Evolutionary conservation across 1,140 invertebrate genomes (phyloP), one percentile per base, ranked within the genome.

Genomic region (Zeugodacus cucurbitae): DNA sequence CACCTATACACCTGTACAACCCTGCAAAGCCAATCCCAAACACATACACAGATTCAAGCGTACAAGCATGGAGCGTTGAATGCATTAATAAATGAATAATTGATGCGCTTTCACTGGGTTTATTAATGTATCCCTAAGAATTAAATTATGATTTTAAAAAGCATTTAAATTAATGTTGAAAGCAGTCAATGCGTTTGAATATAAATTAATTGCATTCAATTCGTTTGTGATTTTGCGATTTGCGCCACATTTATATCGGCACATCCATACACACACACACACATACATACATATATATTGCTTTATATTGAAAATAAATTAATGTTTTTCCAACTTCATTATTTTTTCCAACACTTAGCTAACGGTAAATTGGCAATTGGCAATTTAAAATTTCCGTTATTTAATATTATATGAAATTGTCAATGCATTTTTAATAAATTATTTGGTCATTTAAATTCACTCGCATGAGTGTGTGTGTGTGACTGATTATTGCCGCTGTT

Each of bases 161-260:
- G 59, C 54, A n/a, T 87, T 87, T 87, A 87, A 87, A 87, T 87
- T 87, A 64, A 48, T 87, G 54, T 59, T 44, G 44, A 87, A 58
- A 87, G 59, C 54, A 87, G 86, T 44, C 54, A 87, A 87, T 87
- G 86, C 54, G 29, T 34, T 59, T 58, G 59, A 87, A 87, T 87
- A 34, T 44, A 87, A 87, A 87, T 87, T 87, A 87, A 87, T 87
- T 87, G 86, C 86, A 64, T 87, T 87, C 26, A 82, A 82, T 82
- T 44, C 74, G 74, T 82, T 82, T 48, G 86, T 34, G 54, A 87
- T 87, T 87, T 87, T 86, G 85, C 57, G 32, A 86, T 86, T 78
- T 78, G 70, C 37, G 41, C n/a, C 58, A 62, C 58, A 62, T 54
- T 54, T 20, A 54, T 1, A 48, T 14, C 8, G n/a, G n/a, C n/a